phyloP scores from a whole-genome alignment of 2,797 vertebrate species.

The Triplophysa yarkandensis region DNA sequence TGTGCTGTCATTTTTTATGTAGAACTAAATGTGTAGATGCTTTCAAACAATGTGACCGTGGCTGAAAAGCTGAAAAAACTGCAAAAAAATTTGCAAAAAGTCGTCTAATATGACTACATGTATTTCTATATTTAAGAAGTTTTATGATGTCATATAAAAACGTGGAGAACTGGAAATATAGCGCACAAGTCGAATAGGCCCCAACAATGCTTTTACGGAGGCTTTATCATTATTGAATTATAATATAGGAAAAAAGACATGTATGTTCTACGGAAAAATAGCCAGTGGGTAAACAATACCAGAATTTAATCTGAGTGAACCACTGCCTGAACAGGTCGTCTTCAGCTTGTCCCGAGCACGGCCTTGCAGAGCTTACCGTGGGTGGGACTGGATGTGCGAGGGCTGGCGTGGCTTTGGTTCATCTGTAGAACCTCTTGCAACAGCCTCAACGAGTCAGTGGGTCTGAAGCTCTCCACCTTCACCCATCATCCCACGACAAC shows the following conservation, averaged over 20 bases:
- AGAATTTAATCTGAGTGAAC: no score
- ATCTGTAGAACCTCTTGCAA: constrained; percentile 80
- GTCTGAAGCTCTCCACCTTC: constrained; percentile 71
- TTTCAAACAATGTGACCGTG: neutral
- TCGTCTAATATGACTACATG: neutral
- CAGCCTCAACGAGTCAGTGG: constrained; percentile 71
- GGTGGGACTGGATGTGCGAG: constrained; percentile 57
- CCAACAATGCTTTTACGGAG: neutral
- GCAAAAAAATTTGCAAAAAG: neutral
- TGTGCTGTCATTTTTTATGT: neutral
- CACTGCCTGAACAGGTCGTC: no score
- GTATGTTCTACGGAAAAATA: neutral
- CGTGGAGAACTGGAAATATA: no score
- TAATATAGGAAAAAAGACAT: no score
- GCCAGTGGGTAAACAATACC: no score
- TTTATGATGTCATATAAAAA: no score
- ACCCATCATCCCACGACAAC: constrained; percentile 45
- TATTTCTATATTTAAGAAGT: no score
- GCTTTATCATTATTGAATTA: neutral
- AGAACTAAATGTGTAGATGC: neutral
- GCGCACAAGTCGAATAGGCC: neutral
- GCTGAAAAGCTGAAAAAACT: neutral
- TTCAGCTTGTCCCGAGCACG: constrained; percentile 1
- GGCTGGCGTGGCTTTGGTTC: constrained; percentile 66
- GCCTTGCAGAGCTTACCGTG: constrained; percentile 69